Conservation (phyloP, 2,113 vertebrate genomes). For the Aptenodytes patagonicus region DNA sequence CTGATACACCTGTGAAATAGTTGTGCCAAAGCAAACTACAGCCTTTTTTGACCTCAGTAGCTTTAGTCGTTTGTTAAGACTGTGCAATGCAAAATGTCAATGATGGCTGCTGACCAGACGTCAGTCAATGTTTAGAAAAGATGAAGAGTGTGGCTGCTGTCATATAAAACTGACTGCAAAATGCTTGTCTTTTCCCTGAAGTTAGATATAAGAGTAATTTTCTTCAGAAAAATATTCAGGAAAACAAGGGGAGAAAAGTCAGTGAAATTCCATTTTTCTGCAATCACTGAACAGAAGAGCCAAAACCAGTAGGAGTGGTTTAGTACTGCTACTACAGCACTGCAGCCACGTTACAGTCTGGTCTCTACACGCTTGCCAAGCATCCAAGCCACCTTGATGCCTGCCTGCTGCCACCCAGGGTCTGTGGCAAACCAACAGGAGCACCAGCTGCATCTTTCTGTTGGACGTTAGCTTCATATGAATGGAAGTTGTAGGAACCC, state of each 20-base stretch:
- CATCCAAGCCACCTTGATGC: accelerated
- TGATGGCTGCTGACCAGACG: neutral
- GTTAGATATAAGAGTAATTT: neutral
- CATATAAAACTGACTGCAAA: neutral
- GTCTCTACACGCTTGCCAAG: neutral
- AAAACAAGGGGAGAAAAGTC: neutral
- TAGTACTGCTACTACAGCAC: neutral
- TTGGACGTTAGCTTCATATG: neutral
- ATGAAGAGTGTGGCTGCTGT: neutral
- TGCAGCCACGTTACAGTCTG: accelerated
- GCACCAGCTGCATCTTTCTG: neutral
- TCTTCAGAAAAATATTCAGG: neutral
- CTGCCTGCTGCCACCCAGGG: no score
- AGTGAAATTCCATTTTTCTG: neutral
- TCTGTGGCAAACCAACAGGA: accelerated
- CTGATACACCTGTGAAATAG: neutral
- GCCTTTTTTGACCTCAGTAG: neutral
- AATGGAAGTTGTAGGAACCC: neutral
- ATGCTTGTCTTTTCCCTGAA: neutral
- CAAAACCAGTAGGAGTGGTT: neutral
- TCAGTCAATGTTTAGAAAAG: neutral
- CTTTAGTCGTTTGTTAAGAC: neutral
- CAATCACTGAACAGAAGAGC: neutral
- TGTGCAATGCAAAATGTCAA: conserved; percentile 21
- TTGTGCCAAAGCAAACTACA: conserved; percentile 46